phyloP scores from a whole-genome alignment of 2,797 vertebrate species.

The Clarias fuscus region DNA sequence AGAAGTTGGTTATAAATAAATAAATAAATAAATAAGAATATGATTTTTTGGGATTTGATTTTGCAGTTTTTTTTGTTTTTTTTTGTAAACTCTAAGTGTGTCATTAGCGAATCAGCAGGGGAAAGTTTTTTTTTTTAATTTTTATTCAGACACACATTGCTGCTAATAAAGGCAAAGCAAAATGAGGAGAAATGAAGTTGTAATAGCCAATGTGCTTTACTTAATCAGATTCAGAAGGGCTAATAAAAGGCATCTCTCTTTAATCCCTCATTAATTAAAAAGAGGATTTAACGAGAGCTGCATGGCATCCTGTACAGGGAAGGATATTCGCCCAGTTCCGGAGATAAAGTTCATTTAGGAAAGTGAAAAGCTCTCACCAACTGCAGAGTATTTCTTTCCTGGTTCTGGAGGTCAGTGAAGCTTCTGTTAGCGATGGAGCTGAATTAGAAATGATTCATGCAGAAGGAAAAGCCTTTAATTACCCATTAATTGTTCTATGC shows the following conservation, averaged over 20 bases:
- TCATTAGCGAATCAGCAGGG: constrained; percentile 7
- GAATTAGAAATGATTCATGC: neutral
- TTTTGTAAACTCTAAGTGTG: neutral
- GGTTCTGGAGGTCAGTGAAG: neutral
- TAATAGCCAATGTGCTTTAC: constrained; percentile 38
- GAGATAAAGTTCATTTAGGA: neutral
- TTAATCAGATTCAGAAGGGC: constrained; percentile 45
- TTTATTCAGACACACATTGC: constrained; percentile 11
- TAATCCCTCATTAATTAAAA: constrained; percentile 55
- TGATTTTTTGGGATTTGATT: neutral
- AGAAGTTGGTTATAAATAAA: neutral
- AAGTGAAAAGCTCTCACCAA: neutral
- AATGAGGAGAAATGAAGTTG: constrained; percentile 24
- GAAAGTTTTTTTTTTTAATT: neutral
- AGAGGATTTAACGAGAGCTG: constrained; percentile 43
- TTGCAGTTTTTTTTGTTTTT: neutral
- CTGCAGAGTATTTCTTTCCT: neutral
- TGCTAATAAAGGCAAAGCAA: constrained; percentile 34
- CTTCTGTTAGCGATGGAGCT: neutral
- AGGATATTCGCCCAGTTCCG: neutral
- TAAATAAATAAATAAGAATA: neutral
- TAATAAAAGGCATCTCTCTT: constrained; percentile 32
- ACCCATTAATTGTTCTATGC: neutral
- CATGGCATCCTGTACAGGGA: neutral
- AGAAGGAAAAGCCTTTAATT: neutral